phyloP scores from a whole-genome alignment of 1,140 invertebrate genomes.

The Neodiprion virginianus region DNA sequence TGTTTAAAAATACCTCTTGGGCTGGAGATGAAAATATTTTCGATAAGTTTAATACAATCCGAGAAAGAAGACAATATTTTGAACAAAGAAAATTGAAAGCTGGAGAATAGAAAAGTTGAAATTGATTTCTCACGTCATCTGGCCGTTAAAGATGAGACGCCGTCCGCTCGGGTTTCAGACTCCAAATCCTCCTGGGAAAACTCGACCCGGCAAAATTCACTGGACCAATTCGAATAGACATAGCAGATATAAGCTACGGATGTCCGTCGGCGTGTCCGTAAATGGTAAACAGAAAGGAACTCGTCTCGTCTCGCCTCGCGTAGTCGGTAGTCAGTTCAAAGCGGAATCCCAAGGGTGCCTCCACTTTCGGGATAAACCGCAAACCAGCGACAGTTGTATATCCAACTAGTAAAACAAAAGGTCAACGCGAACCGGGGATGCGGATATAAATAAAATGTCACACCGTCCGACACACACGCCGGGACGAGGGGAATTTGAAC shows the following conservation, averaged over 20 bases:
- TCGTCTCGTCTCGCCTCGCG: background rate
- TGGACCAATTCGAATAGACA: background rate
- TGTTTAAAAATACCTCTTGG: no score
- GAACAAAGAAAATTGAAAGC: no score
- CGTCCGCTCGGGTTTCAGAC: background rate
- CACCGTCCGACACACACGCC: background rate
- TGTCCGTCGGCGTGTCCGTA: background rate
- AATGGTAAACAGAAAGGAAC: conserved; percentile 3
- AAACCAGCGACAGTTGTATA: conserved; percentile 1
- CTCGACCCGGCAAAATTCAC: background rate
- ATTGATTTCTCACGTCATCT: no score
- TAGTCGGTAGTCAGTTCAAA: background rate
- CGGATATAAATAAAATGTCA: conserved; percentile 1
- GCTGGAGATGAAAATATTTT: no score
- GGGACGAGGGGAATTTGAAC: conserved; percentile 3
- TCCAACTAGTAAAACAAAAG: background rate
- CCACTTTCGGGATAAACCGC: background rate
- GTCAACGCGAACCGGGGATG: background rate
- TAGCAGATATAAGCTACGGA: background rate
- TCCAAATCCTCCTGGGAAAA: background rate
- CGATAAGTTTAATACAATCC: no score
- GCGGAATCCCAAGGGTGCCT: background rate
- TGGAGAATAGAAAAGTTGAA: no score
- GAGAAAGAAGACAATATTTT: no score
- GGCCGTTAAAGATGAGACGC: no score